Evolutionary conservation across 1,140 invertebrate species (phyloP), one percentile per base, ranked within the genome.

Genomic region (Drosophila saltans): DNA sequence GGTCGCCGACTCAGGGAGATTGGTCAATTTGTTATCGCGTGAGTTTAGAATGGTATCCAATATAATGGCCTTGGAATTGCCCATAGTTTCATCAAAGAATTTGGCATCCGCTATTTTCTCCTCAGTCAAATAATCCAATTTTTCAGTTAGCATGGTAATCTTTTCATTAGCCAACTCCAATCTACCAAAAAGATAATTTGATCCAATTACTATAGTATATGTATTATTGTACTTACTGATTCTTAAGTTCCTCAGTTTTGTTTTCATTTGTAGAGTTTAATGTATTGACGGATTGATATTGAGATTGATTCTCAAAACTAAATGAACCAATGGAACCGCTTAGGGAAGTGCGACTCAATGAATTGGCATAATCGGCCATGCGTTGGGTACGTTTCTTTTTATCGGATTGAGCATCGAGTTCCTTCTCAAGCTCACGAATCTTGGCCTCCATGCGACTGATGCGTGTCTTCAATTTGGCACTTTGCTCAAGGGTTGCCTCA

Each of bases 111-210:
- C 75, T 0, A 75, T 61, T 56, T 92, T 92, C 40, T 92, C 91
- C 4, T 78, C 74, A 2, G 69, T 75, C 2, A 92, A 10, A 21
- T 83, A 77, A 0, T 78, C 72, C 0, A 92, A 57, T 43, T 92
- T 91, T 28, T 91, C 88, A 0, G 71, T 81, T 1, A 92, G 48
- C 72, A 91, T 75, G 30, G 77, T 70, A 8, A 92, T 90, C 62
- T 91, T 91, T 36, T 92, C 91, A n/a, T 85, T 75, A 1, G 91
- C 83, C 55, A 91, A 57, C 64, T 92, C 91, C 56, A 92, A 64
- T 60, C 89, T 92, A 24, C 40, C 11, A 39, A 48, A 57, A 26
- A 5, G 1, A n/a, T 16, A 16, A 16, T 16, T 16, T 16, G 16
- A 16, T 16, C 16, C 16, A 16, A 16, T 16, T 16, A 16, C 16